These are phyloP conservation scores for Drosophila nigricruria DNA, from an alignment of 2,888 invertebrate genomes.

Conservation along the genomic window DNA sequence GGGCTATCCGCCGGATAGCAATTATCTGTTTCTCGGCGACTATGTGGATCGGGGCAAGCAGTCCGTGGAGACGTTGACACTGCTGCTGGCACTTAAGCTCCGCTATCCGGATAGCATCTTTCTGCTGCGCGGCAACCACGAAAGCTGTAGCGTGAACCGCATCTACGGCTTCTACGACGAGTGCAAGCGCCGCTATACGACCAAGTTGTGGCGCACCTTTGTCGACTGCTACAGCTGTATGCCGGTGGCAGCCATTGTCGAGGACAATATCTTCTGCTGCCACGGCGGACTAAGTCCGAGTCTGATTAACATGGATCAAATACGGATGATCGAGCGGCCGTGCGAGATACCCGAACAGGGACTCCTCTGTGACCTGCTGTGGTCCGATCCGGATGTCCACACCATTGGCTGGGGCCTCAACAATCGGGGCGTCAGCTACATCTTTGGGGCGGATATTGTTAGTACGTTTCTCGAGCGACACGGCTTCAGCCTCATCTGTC, in stretches of 20 bases:
- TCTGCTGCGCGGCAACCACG: constrained; percentile 97
- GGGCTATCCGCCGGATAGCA: constrained; percentile 98
- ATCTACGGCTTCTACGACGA: constrained; percentile 99
- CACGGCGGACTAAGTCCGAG: constrained; percentile 94
- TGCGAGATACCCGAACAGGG: constrained; percentile 99
- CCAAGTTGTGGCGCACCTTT: constrained; percentile 99
- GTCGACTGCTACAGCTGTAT: constrained; percentile 98
- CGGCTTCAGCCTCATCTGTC: constrained; percentile 94
- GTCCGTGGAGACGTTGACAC: constrained; percentile 97
- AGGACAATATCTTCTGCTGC: constrained; percentile 90
- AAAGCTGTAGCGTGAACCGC: constrained; percentile 98
- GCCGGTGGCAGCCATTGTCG: constrained; percentile 96
- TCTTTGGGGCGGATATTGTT: constrained; percentile 98
- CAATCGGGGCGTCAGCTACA: constrained; percentile 99
- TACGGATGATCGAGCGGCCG: constrained; percentile 97
- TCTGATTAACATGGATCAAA: constrained; percentile 98
- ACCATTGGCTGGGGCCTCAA: constrained; percentile 99
- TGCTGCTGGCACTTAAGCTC: constrained; percentile 98
- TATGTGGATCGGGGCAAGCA: constrained; percentile 90
- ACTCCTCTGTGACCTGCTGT: constrained; percentile 96
- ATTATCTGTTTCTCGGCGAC: constrained; percentile 98
- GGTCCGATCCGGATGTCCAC: constrained; percentile 98
- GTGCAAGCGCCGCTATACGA: constrained; percentile 96
- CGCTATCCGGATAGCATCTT: constrained; percentile 99
- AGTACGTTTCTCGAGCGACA: constrained; percentile 99